phyloP scores from a whole-genome alignment of 2,888 invertebrate genomes.

The Oligia fasciuncula region DNA sequence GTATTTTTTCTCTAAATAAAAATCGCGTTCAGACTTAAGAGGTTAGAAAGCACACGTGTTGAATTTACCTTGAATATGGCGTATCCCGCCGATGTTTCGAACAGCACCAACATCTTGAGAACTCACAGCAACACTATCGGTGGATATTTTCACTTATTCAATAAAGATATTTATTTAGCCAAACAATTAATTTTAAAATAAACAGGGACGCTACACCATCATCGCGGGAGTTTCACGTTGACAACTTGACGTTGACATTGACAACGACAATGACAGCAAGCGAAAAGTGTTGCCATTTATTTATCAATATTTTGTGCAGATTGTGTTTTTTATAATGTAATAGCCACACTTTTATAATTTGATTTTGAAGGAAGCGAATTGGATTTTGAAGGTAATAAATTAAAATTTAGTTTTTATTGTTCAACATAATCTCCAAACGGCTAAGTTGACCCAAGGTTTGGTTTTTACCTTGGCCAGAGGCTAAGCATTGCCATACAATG shows the following conservation, averaged over 20 bases:
- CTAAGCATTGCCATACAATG: too few species aligned
- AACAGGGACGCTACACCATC: slow-evolving; percentile 63
- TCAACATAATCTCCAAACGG: too few species aligned
- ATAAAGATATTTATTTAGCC: not conserved
- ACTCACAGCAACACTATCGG: slow-evolving; percentile 56
- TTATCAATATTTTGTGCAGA: not conserved
- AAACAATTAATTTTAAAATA: slow-evolving; percentile 42
- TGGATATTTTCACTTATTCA: slow-evolving; percentile 27
- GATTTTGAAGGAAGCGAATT: too few species aligned
- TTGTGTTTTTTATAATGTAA: not conserved
- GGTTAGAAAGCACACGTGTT: slow-evolving; percentile 85
- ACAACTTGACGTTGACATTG: too few species aligned
- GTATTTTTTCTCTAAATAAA: slow-evolving; percentile 12
- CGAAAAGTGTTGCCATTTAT: slow-evolving; percentile 14
- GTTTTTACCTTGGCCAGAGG: too few species aligned
- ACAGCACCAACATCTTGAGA: slow-evolving; percentile 95
- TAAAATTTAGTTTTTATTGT: too few species aligned
- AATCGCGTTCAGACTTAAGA: slow-evolving; percentile 50
- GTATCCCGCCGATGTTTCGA: slow-evolving; percentile 98
- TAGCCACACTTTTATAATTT: not conserved
- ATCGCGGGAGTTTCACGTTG: slow-evolving; percentile 62
- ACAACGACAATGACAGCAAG: slow-evolving; percentile 38
- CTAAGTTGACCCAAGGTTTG: too few species aligned
- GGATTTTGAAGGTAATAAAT: too few species aligned
- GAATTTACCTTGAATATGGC: slow-evolving; percentile 96